These are phyloP conservation scores for Steinernema khuongi DNA, from an alignment of 1,140 invertebrate genomes.

Conservation along the genomic window DNA sequence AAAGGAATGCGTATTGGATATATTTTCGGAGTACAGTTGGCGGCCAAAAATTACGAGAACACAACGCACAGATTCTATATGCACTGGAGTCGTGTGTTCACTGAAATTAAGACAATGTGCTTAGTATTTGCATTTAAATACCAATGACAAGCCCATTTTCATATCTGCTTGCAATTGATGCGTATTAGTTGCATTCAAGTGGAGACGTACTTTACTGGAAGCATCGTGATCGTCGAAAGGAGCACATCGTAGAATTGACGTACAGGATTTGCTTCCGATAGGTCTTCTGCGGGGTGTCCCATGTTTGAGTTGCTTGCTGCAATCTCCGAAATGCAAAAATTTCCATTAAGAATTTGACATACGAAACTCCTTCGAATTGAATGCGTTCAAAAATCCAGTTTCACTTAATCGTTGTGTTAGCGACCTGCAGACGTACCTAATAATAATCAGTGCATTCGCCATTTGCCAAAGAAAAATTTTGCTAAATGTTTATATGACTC, in stretches of 20 bases:
- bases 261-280: conserved; percentile 27
- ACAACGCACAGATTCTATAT: conserved; percentile 57
- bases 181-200: conserved; percentile 58
- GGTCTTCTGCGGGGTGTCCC: conserved; percentile 13
- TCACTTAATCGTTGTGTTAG: conserved; percentile 68
- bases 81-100: conserved; percentile 79
- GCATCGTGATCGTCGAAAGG: conserved; percentile 72
- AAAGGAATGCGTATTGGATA: conserved; percentile 28
- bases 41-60: conserved; percentile 66
- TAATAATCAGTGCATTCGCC: conserved; percentile 84
- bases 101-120: conserved; percentile 63
- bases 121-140: not conserved
- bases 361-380: conserved; percentile 37
- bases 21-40: conserved; percentile 61
- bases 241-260: conserved; percentile 65
- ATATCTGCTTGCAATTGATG: conserved; percentile 23
- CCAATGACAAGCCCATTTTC: not conserved
- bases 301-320: conserved; percentile 8
- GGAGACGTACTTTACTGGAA: conserved; percentile 66
- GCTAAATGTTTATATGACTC: conserved; percentile 64
- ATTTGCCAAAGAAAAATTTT: conserved; percentile 88
- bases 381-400: conserved; percentile 57
- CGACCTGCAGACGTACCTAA: conserved; percentile 80
- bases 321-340: no score
- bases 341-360: conserved; percentile 19